Base-by-base conservation (phyloP, 92 coral and sea anemone genomes). In the Actinostola sp. region DNA sequence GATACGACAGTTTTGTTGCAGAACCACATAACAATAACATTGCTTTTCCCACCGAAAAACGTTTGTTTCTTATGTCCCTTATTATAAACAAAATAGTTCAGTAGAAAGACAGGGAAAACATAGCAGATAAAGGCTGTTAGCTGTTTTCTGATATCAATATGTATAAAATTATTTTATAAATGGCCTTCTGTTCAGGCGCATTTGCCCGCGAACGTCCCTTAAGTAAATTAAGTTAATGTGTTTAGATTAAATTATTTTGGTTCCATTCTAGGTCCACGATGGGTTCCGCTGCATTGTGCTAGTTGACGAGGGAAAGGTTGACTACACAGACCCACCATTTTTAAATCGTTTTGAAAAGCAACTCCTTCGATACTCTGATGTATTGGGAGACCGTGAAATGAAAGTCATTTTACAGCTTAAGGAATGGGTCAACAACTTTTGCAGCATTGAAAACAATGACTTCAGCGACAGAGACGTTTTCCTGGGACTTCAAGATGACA, bases 271-370 rank as follows among this genome's bases (percentile, higher is more conserved):
- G 74, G 74, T 68, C 34, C 63, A 81, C 33, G 73, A 57, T 56
- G 60, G 66, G 17, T 84, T 84, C 58, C 81, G 89, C 16, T 84
- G 89, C 68, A 72, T 84, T 38, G 89, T 84, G 9, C 75, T 84
- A 2, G 68, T 72, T 14, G 85, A 84, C 26, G 64, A 79, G 53
- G 38, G 58, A 44, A 78, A 78, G 45, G 81, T 84, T 42, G 76
- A 72, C 74, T 84, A 65, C 63, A 63, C 85, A 1, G 89, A 84
- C 61, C 84, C 89, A 28, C 89, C 89, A 19, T 84, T 84, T 44
- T 78, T 84, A 48, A 84, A 84, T 52, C 73, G 89, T 26, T 84
- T 84, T 32, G 89, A 84, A 67, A 84, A 84, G 34, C 89, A 84
- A 57, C 33, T 78, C 27, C 78, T 84, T 15, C 89, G 89, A 21